Evolutionary conservation across 2,797 vertebrate genomes (phyloP).

Genomic region (Chanos chanos): DNA sequence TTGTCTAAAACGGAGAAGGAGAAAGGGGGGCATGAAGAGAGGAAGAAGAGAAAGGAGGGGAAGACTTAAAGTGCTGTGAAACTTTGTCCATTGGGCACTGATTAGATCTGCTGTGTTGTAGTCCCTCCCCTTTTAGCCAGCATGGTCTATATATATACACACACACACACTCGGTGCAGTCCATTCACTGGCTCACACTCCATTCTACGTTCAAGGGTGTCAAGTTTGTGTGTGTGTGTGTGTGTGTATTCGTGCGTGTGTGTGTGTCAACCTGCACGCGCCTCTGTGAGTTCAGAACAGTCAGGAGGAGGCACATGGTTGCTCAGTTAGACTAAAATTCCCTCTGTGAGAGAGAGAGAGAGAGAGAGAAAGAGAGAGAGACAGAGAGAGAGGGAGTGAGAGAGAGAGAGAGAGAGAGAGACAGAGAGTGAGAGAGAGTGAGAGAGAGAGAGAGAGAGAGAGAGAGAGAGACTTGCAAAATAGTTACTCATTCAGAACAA

Average conservation of each 20-base stretch:
- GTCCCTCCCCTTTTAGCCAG: slow-evolving; percentile 64
- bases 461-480: slow-evolving; percentile 15
- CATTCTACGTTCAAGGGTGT: slow-evolving; percentile 35
- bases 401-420: neutral
- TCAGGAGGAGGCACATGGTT: slow-evolving; percentile 42
- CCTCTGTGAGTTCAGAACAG: slow-evolving; percentile 27
- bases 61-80: slow-evolving; percentile 44
- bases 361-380: slow-evolving; percentile 22
- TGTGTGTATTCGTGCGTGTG: slow-evolving; percentile 20
- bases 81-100: slow-evolving; percentile 61
- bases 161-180: slow-evolving; percentile 31
- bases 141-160: slow-evolving; percentile 66
- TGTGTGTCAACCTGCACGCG: slow-evolving; percentile 12
- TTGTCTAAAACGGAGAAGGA: neutral
- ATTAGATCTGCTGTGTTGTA: slow-evolving; percentile 64
- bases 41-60: neutral
- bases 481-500: slow-evolving; percentile 37
- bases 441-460: slow-evolving; percentile 7
- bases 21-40: neutral
- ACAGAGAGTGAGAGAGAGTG: slow-evolving; percentile 17
- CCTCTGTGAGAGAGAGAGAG: slow-evolving; percentile 28
- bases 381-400: slow-evolving; percentile 10
- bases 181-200: slow-evolving; percentile 47
- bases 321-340: slow-evolving; percentile 38
- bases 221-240: slow-evolving; percentile 19